phyloP scores from a whole-genome alignment of 2,797 vertebrate genomes.

The Sebastes vulpes region DNA sequence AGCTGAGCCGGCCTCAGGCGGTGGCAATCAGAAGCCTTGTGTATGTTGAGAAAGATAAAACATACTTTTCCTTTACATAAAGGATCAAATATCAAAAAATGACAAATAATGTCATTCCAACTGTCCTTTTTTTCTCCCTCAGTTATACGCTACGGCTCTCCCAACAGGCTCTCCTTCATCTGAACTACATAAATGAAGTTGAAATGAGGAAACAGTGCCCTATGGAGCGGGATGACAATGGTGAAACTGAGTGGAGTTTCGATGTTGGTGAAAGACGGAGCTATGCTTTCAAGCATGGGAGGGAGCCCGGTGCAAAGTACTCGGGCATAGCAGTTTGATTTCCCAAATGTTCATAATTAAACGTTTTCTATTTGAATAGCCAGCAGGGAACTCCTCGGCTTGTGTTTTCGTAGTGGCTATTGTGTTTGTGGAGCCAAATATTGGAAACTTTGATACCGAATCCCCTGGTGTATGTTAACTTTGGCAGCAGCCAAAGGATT shows the following conservation, averaged over 20 bases:
- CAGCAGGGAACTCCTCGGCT: slow-evolving; percentile 92
- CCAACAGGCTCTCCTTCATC: slow-evolving; percentile 28
- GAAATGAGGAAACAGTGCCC: slow-evolving; percentile 50
- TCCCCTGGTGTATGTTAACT: slow-evolving; percentile 94
- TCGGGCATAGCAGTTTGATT: slow-evolving; percentile 89
- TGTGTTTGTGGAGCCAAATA: slow-evolving; percentile 97
- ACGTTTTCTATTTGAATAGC: slow-evolving; percentile 94
- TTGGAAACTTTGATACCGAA: slow-evolving; percentile 96
- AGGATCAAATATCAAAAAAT: slow-evolving; percentile 37
- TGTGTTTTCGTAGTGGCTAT: slow-evolving; percentile 92
- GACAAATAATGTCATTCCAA: slow-evolving; percentile 11
- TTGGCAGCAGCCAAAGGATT: slow-evolving; percentile 92
- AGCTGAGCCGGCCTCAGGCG: slow-evolving; percentile 20
- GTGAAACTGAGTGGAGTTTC: slow-evolving; percentile 50
- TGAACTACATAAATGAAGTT: slow-evolving; percentile 57
- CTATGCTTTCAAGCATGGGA: slow-evolving; percentile 81
- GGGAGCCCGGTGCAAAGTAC: slow-evolving; percentile 86
- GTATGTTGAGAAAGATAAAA: slow-evolving; percentile 18
- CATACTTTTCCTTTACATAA: neutral
- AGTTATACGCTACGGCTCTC: slow-evolving; percentile 10
- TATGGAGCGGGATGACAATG: slow-evolving; percentile 50
- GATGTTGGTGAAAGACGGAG: slow-evolving; percentile 66
- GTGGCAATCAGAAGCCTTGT: too few relatives aligned
- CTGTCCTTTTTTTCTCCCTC: neutral
- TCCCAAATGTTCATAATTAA: slow-evolving; percentile 96